Conservation (phyloP, 2,888 invertebrate genomes). For the Amorpha juglandis region DNA sequence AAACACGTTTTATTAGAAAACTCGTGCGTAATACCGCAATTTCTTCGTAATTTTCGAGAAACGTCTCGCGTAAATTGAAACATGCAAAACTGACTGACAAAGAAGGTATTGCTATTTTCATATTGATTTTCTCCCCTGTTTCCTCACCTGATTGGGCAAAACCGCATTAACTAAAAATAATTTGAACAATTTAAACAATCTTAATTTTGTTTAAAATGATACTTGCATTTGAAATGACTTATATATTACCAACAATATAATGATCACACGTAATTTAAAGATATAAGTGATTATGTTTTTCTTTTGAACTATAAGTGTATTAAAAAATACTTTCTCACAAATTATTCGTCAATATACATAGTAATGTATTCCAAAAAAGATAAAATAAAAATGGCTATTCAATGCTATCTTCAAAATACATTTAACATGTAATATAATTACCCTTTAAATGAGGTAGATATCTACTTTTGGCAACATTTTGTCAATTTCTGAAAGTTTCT, state of each 20-base stretch:
- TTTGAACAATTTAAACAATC: no score
- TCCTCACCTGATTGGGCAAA: background rate
- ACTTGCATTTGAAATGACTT: no score
- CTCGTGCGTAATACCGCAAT: constrained; percentile 31
- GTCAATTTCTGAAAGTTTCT: constrained; percentile 68
- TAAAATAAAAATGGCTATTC: no score
- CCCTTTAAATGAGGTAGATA: constrained; percentile 24
- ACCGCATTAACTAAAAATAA: no score
- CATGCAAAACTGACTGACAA: constrained; percentile 47
- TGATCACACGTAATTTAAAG: no score
- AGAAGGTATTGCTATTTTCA: constrained; percentile 41
- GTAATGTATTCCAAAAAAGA: background rate
- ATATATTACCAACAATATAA: no score
- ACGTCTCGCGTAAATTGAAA: constrained; percentile 48
- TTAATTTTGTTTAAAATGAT: no score
- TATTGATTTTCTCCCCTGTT: background rate
- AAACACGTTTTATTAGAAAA: constrained; percentile 40
- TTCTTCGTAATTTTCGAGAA: constrained; percentile 59
- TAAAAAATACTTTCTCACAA: background rate
- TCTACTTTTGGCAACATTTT: constrained; percentile 50
- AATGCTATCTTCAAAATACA: no score
- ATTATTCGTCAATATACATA: background rate
- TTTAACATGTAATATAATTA: background rate
- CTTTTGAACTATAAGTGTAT: no score
- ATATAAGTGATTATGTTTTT: background rate